phyloP scores from a whole-genome alignment of 2,888 invertebrate species.

The Ecdyonurus torrentis region DNA sequence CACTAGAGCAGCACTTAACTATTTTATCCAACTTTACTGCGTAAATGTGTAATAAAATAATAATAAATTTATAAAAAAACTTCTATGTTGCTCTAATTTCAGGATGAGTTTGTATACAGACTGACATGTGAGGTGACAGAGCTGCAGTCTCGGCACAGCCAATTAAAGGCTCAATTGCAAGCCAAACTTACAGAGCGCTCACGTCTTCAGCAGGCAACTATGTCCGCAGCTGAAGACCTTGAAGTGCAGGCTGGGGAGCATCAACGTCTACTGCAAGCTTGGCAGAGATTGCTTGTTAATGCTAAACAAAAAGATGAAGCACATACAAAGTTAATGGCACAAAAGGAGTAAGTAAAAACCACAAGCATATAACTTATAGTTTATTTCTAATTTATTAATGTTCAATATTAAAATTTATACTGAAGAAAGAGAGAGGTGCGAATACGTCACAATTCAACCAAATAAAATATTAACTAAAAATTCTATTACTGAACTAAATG shows the following conservation, averaged over 20 bases:
- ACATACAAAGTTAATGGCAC: constrained; percentile 39
- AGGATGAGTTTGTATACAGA: constrained; percentile 48
- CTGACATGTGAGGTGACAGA: constrained; percentile 52
- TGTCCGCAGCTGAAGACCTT: constrained; percentile 53
- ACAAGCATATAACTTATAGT: no score
- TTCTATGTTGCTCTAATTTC: no score
- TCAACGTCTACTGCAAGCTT: constrained; percentile 47
- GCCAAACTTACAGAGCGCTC: constrained; percentile 47
- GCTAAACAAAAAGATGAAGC: constrained; percentile 51
- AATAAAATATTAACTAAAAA: no score
- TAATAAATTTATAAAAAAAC: background rate
- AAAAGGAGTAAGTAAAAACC: constrained; percentile 33
- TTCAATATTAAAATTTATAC: no score
- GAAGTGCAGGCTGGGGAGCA: constrained; percentile 54
- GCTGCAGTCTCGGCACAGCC: constrained; percentile 44
- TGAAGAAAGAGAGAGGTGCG: no score
- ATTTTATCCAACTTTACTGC: no score
- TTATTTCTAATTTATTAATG: no score
- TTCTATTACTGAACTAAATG: no score
- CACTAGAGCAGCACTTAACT: no score
- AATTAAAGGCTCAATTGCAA: constrained; percentile 43
- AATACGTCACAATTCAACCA: no score
- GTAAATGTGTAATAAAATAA: background rate
- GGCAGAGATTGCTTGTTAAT: constrained; percentile 56
- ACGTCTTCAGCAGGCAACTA: constrained; percentile 36